Conservation (phyloP, 2,797 vertebrate genomes). For the Falco berigora region DNA sequence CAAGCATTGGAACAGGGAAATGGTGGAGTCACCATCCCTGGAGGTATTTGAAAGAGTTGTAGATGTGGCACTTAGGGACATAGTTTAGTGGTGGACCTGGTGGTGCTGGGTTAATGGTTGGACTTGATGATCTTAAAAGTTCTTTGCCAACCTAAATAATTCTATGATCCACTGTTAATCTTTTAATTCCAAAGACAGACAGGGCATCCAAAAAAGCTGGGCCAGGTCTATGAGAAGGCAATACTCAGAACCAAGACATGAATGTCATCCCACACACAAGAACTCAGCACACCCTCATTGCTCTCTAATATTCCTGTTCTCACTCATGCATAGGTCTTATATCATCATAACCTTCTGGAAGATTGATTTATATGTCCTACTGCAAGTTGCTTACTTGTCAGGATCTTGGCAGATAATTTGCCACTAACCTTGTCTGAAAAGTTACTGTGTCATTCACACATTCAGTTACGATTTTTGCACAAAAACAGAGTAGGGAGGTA, state of each 20-base stretch:
- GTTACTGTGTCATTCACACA: neutral
- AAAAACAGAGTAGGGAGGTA: neutral
- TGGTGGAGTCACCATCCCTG: too few species aligned
- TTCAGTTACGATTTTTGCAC: neutral
- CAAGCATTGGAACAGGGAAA: too few species aligned
- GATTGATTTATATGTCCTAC: constrained; percentile 7
- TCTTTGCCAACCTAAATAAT: too few species aligned
- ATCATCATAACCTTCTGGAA: constrained; percentile 9
- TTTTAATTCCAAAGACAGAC: neutral
- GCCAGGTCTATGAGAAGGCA: neutral
- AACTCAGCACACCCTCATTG: neutral
- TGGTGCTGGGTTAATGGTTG: too few species aligned
- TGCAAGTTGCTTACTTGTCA: constrained; percentile 23
- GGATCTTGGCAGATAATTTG: constrained; percentile 3
- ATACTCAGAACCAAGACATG: neutral
- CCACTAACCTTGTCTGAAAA: constrained; percentile 29
- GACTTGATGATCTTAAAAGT: too few species aligned
- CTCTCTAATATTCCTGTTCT: neutral
- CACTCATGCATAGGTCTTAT: neutral
- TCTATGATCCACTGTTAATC: neutral
- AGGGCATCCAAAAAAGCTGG: neutral
- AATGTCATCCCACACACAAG: neutral
- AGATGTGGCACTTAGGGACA: too few species aligned
- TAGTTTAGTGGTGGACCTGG: too few species aligned
- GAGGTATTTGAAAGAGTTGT: too few species aligned